Base-by-base conservation (phyloP, 1,140 invertebrate species). In the Pogonomyrmex barbatus region DNA sequence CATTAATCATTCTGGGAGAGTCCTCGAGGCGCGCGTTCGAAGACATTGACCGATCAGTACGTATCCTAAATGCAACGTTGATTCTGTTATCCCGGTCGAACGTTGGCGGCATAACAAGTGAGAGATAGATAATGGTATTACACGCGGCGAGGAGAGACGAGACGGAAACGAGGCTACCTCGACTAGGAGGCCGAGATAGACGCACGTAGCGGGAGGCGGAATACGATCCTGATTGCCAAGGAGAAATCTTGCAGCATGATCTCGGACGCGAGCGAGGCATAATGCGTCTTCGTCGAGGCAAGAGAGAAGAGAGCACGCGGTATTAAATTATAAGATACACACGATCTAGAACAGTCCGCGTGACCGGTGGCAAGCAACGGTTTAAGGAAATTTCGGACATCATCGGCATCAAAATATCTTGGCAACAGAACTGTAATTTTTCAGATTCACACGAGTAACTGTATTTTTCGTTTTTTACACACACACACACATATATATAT, bases 171-270 rank as follows among this genome's bases (percentile, higher is more conserved):
- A 90, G 89, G 88, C 89, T 90, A 87, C 62, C 76, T 12, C 78
- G 82, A 47, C 63, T 70, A 68, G 77, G 45, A 79, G 77, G 63
- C 79, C 75, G 81, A 90, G 88, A 90, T 90, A 81, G 88, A 65
- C 63, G 45, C 30, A 82, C 36, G 86, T 87, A 77, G 84, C 87
- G 86, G 89, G 86, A 90, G 89, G 63, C 79, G 89, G 88, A 90
- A 90, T 90, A 90, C 88, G 89, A 90, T 87, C 86, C 89, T 90
- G 89, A 90, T 90, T 90, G 89, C 86, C 88, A 90, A 90, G 89
- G 89, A 90, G 89, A 90, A 90, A 90, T 90, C 89, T 89, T 54
- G 88, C 85, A 78, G 36, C 85, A 73, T 89, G 88, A 89, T 89
- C 88, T 89, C 88, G 77, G 88, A 54, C 56, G 71, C 73, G 58